A percentile compares a stretch with the other conserved stretches of the same genome.
Conservation (phyloP, 2,888 invertebrate genomes). For the Mythimna loreyi region DNA sequence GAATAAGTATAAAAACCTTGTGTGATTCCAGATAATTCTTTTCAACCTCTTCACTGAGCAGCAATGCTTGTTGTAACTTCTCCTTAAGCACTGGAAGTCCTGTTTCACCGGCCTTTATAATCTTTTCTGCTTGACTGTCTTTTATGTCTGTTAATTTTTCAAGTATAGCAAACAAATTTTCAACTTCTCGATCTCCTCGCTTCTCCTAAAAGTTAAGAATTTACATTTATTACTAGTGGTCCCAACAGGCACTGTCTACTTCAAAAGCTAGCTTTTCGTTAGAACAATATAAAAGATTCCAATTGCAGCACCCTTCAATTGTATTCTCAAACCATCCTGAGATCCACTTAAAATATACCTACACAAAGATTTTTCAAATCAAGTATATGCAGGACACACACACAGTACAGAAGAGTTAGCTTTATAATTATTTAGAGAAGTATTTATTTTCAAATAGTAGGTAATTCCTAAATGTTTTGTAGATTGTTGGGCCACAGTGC, state of each 20-base stretch:
- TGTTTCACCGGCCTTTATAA: conserved; percentile 91
- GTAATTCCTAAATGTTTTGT: not conserved
- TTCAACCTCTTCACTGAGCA: conserved; percentile 91
- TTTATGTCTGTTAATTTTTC: conserved; percentile 95
- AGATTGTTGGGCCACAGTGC: too few relatives aligned
- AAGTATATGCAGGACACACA: too few relatives aligned
- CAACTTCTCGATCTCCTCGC: conserved; percentile 95
- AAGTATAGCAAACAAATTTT: conserved; percentile 94
- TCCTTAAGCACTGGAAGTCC: conserved; percentile 92
- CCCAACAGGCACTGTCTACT: too few relatives aligned
- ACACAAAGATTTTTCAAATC: too few relatives aligned
- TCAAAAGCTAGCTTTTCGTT: too few relatives aligned
- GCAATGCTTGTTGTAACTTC: conserved; percentile 92
- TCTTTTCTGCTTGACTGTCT: conserved; percentile 93
- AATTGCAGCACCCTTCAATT: too few relatives aligned
- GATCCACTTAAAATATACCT: too few relatives aligned
- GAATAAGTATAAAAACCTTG: conserved; percentile 75
- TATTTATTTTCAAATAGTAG: too few relatives aligned
- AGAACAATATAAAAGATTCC: too few relatives aligned
- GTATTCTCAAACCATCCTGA: too few relatives aligned
- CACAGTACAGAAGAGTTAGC: too few relatives aligned
- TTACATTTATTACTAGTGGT: not conserved
- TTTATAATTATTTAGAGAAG: too few relatives aligned
- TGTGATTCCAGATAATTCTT: conserved; percentile 90
- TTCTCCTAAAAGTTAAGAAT: conserved; percentile 91